Evolutionary conservation across 2,888 invertebrate genomes (phyloP).

Genomic region (Syritta pipiens): DNA sequence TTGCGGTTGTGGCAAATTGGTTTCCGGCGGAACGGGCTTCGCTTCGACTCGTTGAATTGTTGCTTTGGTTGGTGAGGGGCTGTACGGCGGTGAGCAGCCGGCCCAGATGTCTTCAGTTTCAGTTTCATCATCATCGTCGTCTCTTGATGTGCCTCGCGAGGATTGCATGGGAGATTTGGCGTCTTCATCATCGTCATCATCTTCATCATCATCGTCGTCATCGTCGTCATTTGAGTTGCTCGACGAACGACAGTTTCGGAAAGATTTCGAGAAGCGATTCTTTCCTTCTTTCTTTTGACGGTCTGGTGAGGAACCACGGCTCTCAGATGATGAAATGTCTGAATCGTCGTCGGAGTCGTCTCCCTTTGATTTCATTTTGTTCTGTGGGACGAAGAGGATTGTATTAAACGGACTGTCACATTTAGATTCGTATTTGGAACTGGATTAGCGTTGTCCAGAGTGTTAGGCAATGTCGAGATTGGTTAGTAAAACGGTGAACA

Average conservation of each 20-base stretch:
- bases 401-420: too few relatives aligned
- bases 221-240: conserved; percentile 75
- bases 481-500: too few relatives aligned
- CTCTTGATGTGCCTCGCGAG: conserved; percentile 41
- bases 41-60: conserved; percentile 48
- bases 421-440: too few relatives aligned
- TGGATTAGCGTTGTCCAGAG: too few relatives aligned
- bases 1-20: conserved; percentile 53
- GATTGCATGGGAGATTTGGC: background rate
- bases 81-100: conserved; percentile 66
- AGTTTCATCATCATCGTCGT: conserved; percentile 70
- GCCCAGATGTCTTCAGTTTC: conserved; percentile 69
- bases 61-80: conserved; percentile 70
- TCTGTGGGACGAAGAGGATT: conserved; percentile 31
- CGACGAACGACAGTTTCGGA: conserved; percentile 74
- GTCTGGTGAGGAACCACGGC: conserved; percentile 74
- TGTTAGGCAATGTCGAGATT: too few relatives aligned
- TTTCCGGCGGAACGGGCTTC: conserved; percentile 71
- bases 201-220: conserved; percentile 71
- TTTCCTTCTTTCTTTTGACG: conserved; percentile 65
- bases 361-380: conserved; percentile 40
- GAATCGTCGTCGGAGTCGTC: conserved; percentile 74
- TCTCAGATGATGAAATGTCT: conserved; percentile 76
- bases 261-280: conserved; percentile 73
- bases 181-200: conserved; percentile 70